These are phyloP conservation scores for Aradus depressus DNA, from an alignment of 2,888 invertebrate species.

Conservation along the genomic window DNA sequence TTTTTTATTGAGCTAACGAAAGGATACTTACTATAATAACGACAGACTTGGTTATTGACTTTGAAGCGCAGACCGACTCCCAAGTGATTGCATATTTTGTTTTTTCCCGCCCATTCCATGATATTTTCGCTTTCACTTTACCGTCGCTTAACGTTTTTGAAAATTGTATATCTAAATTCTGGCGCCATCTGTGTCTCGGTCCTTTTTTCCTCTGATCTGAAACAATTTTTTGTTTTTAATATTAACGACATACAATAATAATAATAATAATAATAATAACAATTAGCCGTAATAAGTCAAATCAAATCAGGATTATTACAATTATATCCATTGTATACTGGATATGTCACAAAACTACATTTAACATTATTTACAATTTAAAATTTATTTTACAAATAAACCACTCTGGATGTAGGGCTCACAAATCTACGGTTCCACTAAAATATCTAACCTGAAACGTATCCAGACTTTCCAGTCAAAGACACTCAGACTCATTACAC, in stretches of 20 bases:
- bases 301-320: neutral
- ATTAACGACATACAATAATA: neutral
- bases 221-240: neutral
- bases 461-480: too few relatives aligned
- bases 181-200: neutral
- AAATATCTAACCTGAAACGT: too few relatives aligned
- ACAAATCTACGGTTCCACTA: too few relatives aligned
- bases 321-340: too few relatives aligned
- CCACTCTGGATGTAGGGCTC: too few relatives aligned
- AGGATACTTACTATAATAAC: constrained; percentile 6
- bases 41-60: constrained; percentile 1
- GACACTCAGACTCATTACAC: too few relatives aligned
- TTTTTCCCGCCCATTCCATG: constrained; percentile 11
- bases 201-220: neutral
- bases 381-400: too few relatives aligned
- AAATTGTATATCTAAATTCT: neutral
- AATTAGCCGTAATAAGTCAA: neutral
- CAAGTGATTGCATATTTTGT: constrained; percentile 11
- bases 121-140: constrained; percentile 3
- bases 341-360: too few relatives aligned
- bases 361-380: too few relatives aligned
- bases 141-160: constrained; percentile 1
- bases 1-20: neutral
- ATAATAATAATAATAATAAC: neutral
- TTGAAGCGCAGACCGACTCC: constrained; percentile 12